A percentile compares a stretch with the other conserved stretches of the same genome.
These are phyloP conservation scores for Pterocles burchelli DNA, from an alignment of 2,113 vertebrate species.

Conservation along the genomic window DNA sequence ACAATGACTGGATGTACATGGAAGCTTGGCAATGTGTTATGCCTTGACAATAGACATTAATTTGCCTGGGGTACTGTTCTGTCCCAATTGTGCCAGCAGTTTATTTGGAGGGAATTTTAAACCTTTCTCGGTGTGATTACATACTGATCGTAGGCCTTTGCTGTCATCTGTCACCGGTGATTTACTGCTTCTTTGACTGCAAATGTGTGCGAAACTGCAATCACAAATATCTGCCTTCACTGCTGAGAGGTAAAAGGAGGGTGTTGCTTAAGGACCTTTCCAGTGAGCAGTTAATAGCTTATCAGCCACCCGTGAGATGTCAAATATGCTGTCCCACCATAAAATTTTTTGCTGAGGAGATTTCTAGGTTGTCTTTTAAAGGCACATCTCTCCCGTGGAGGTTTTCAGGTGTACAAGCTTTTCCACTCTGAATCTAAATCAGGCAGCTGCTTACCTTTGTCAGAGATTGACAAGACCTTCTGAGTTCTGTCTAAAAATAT, in stretches of 20 bases:
- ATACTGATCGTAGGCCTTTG: neutral
- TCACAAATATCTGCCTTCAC: neutral
- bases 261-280: neutral
- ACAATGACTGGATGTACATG: neutral
- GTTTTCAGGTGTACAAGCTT: neutral
- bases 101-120: conserved; percentile 3
- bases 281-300: neutral
- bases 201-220: neutral
- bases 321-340: neutral
- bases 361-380: conserved; percentile 5
- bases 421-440: neutral
- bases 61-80: neutral
- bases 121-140: neutral
- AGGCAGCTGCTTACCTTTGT: neutral
- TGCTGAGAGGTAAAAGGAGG: neutral
- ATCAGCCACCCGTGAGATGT: neutral
- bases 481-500: neutral
- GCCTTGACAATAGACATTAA: neutral
- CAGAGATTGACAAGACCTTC: neutral
- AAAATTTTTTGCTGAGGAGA: neutral
- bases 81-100: neutral
- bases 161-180: neutral
- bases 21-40: neutral
- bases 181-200: neutral
- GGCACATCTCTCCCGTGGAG: neutral